Evolutionary conservation across 1,140 invertebrate species (phyloP), one percentile per base, ranked within the genome.

Genomic region (Harpegnathos saltator): DNA sequence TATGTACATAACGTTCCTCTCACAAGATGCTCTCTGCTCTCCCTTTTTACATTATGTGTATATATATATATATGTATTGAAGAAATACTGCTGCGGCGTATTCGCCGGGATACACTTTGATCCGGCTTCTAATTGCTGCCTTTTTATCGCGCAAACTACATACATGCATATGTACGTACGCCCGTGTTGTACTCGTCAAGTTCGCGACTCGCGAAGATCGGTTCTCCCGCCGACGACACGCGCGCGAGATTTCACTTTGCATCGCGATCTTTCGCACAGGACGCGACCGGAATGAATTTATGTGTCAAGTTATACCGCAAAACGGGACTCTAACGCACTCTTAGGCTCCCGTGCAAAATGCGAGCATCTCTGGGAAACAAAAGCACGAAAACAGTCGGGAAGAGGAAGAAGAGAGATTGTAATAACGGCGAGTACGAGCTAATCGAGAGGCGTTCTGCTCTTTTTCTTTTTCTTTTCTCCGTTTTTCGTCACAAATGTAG

Each of bases 1-100:
- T 88, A 88, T 88, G n/a, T 89, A 88, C 65, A 85, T 69, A 62
- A 83, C 17, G 44, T 65, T 84, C 44, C 33, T 24, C 33, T 24
- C 50, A 19, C 3, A 66, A 50, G 33, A 77, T 83, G 24, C n/a
- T 63, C 38, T 11, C 38, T 44, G n/a, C 38, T 44, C 38, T 44
- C 38, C 11, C 38, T 44, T 9, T 44, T 11, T 44, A n/a, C n/a
- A n/a, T n/a, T n/a, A n/a, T n/a, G 4, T 44, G 0, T 44, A 1
- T 44, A 44, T 9, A 69, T 24, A 26, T 68, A 33, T 71, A 66
- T 56, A 48, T n/a, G n/a, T n/a, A n/a, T 68, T 81, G 75, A 24
- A 15, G 59, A 74, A 85, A 75, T 82, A 82, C 56, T 54, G 68
- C 33, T 58, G 19, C 12, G 17, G 63, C 52, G 17, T 78, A 44